A percentile compares a stretch with the other conserved stretches of the same genome.
Evolutionary conservation across 2,113 vertebrate genomes (phyloP).

Genomic region (Oenanthe melanoleuca): DNA sequence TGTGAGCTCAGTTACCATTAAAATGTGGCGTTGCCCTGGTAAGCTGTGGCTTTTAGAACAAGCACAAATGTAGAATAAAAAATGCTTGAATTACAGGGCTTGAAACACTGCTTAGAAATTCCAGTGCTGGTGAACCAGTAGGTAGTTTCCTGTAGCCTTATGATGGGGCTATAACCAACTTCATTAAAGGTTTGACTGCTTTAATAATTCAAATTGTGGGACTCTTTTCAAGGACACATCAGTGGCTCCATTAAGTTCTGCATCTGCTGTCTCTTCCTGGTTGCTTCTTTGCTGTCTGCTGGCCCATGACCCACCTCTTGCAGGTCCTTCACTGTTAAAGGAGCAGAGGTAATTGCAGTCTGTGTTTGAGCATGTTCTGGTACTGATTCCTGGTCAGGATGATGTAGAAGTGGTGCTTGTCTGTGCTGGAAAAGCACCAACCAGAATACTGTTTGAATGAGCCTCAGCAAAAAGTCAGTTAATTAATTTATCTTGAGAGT

Average conservation of each 20-base stretch:
- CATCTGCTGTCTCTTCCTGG: background rate
- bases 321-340: background rate
- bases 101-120: background rate
- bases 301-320: accelerated
- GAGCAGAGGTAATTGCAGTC: background rate
- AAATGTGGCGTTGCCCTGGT: background rate
- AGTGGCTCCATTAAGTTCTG: slow-evolving; percentile 37
- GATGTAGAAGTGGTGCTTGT: background rate
- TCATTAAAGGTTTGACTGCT: slow-evolving; percentile 58
- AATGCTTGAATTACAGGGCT: slow-evolving; percentile 35
- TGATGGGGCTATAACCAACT: slow-evolving; percentile 25
- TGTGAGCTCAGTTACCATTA: background rate
- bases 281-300: background rate
- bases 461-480: background rate
- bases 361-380: background rate
- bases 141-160: slow-evolving; percentile 33
- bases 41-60: slow-evolving; percentile 11
- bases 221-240: slow-evolving; percentile 27
- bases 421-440: background rate
- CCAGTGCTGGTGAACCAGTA: slow-evolving; percentile 19
- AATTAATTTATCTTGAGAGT: background rate
- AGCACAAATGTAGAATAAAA: background rate
- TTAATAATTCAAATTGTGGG: slow-evolving; percentile 59
- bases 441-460: background rate
- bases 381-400: background rate